Evolutionary conservation across 2,113 vertebrate species (phyloP), one percentile per base, ranked within the genome.

Genomic region (Lynx canadensis): DNA sequence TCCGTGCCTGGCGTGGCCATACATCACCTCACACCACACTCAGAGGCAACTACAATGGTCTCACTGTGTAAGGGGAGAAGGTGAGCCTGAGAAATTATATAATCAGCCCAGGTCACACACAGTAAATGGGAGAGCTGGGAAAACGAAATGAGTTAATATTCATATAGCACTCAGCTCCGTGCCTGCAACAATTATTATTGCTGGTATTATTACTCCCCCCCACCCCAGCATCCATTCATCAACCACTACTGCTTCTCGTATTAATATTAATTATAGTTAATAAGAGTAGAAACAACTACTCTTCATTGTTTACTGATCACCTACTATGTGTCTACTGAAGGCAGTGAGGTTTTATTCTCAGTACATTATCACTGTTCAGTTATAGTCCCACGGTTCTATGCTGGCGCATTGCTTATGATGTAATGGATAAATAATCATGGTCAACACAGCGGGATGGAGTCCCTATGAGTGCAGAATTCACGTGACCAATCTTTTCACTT

Each of bases 1-100:
- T 6, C 3, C 0, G 4, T 7, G 71, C n/a, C 27, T 31, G 21
- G n/a, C 7, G 7, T n/a, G 23, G n/a, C n/a, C 52, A 13, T 65
- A 21, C 18, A 33, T 48, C 57, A 36, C 71, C 19, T 71, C 48
- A n/a, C 82, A n/a, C 0, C 1, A 0, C 36, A n/a, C 41, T 79
- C 41, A 41, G 68, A 78, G 25, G 19, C 23, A 55, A 16, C 19
- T 57, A 41, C 33, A 48, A 33, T 1, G 4, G 60, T 31, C 63
- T 29, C 41, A 36, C 31, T 38, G 69, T 25, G 16, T 25, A 50
- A 38, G 89, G 38, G 60, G 60, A 81, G 50, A 36, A 5, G 31
- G 10, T 85, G 27, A 89, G 71, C 29, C 18, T 2, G 14, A 85
- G n/a, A 78, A 21, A 41, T 38, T 33, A 71, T 4, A 38, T 2